Base-by-base conservation (phyloP, 1,140 invertebrate genomes). In the Vanessa tameamea region DNA sequence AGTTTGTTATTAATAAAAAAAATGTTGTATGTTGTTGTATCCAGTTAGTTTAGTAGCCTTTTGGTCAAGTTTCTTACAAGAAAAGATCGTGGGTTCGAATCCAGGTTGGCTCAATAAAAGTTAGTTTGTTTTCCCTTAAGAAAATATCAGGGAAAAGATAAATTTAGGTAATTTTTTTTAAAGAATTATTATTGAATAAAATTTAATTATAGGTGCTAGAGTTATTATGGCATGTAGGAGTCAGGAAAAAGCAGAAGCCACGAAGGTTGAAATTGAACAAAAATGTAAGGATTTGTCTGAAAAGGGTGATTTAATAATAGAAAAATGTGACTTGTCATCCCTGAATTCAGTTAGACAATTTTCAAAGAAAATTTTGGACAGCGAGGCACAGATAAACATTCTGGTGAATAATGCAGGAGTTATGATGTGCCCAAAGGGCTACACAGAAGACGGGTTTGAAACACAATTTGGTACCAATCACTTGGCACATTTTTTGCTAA, bases 351-450 rank as follows among this genome's bases (percentile, higher is more conserved):
- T 98, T 0, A 89, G 95, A 72, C 90, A 95, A 77, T 98, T 96
- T 84, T 96, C 95, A 13, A 87, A 94, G 61, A 91, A 94, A 26
- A 87, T 98, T 2, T 82, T 94, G 14, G 87, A 94, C 8, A 94
- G 90, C 0, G 95, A 96, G 85, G 69, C 93, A 48, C 91, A 94
- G 80, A 95, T 97, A 53, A 94, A 97, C 81, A 89, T 97, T 51
- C 90, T 98, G 3, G 95, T 98, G 15, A 97, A 97, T 78, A 98
- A 98, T 92, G 97, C 97, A 64, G 97, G 95, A 3, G 94, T 97
- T 0, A 97, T 96, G 95, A 94, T 95, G 91, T 95, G 94, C 72
- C 96, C 95, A 0, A 90, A 94, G 69, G 89, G 90, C 20, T 83
- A 88, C 63, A 98, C 97, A 1, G 92, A 94, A 80, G 97, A 98